Base-by-base conservation (phyloP, 1,140 invertebrate species). In the Orchestia grillus region DNA sequence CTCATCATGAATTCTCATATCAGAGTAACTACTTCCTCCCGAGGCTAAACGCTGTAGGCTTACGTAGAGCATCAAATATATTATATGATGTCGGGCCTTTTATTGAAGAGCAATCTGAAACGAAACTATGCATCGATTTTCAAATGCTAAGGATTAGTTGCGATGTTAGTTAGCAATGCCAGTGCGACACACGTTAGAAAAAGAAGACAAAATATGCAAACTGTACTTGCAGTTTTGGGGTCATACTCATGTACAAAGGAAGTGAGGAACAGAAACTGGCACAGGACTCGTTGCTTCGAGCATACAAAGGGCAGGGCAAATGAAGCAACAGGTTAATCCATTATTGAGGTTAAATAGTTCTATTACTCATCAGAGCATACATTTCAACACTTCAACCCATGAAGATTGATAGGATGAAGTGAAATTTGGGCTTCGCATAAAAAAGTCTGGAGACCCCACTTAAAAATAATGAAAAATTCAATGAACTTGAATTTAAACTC, bases 341-440 rank as follows among this genome's bases (percentile, higher is more conserved):
- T 90, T 42, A 90, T 94, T 45, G 44, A n/a, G 92, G 44, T 94
- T 44, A 94, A n/a, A 94, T 94, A 94, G 92, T 94, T 47, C 92
- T 94, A 94, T 42, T 94, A 94, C 92, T 94, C 92, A 94, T 94
- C 92, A 94, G 92, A 94, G 92, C 92, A 94, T 94, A 94, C 92
- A 45, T 45, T 44, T 94, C 43, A 44, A 44, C 92, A 94, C 92
- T 94, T 94, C 43, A 94, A 45, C 92, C 92, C 92, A 94, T 94
- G 92, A 94, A 19, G 44, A 45, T 94, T 44, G 92, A 94, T 44
- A 94, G 44, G 92, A 44, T 45, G 92, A 94, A 94, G 92, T 94
- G 88, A 94, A 94, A 94, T 94, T 94, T 44, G 92, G 44, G 92
- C 41, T 45, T 94, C 44, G 44, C 41, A 92, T 91, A 42, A 41